Conservation (phyloP, 1,140 invertebrate genomes). For the Leucophenga varia region DNA sequence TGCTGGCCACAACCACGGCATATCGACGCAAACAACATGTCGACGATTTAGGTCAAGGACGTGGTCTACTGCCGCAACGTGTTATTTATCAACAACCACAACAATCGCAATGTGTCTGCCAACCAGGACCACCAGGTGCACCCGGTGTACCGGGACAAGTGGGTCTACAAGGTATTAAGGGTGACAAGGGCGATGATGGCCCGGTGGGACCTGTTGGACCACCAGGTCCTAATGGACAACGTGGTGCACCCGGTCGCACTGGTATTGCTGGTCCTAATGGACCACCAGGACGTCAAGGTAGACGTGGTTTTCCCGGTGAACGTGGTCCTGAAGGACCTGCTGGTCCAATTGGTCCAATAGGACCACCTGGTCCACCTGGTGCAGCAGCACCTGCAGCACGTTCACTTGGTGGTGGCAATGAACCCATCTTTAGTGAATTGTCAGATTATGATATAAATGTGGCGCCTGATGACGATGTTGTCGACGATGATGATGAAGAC, state of each 20-base stretch:
- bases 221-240: constrained; percentile 8
- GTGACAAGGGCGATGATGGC: constrained; percentile 11
- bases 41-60: neutral
- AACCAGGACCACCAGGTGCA: constrained; percentile 17
- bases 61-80: neutral
- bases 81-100: neutral
- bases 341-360: constrained; percentile 12
- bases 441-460: constrained; percentile 1
- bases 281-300: constrained; percentile 11
- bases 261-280: constrained; percentile 10
- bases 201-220: constrained; percentile 1
- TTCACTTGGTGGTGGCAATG: neutral
- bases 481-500: neutral
- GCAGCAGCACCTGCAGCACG: neutral
- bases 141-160: constrained; percentile 3
- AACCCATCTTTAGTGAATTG: neutral
- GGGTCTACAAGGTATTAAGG: constrained; percentile 6
- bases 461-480: neutral
- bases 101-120: constrained; percentile 3
- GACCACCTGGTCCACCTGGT: constrained; percentile 9
- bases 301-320: constrained; percentile 10
- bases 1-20: too few species aligned
- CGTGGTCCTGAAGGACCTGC: constrained; percentile 14
- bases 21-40: too few species aligned
- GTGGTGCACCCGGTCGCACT: constrained; percentile 9